Base-by-base conservation (phyloP, 2,797 vertebrate species). In the Periparus ater region DNA sequence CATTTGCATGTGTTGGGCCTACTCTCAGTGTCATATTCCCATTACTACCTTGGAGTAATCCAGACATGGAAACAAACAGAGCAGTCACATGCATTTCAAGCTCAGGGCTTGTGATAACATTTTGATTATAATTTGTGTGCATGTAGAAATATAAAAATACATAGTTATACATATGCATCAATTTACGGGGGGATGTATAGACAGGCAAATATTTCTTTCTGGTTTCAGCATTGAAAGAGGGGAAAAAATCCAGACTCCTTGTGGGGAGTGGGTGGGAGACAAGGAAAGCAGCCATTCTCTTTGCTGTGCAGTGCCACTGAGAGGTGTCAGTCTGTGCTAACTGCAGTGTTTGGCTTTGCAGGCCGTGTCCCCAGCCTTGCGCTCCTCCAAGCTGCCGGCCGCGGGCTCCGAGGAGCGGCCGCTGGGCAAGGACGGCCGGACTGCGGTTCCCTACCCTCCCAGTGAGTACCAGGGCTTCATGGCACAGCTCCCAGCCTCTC, bases 401-500 rank as follows among this genome's bases (percentile, higher is more conserved):
- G 98, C 97, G 34, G 98, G 98, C 65, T 97, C 97, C 26, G 99
- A 99, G 96, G 99, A 99, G 63, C 99, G 99, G 61, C 98, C 98
- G 55, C 92, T 98, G 42, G 98, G 98, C 87, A 99, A 99, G 97
- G 99, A 99, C 58, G 98, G 98, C 42, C 98, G 99, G 97, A 98
- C 98, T 38, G 98, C 98, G 53, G 99, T 99, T 45, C 98, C 99
- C 27, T 99, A 99, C 94, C 99, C 99, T 79, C 99, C 99, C 95
- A 99, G 99, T 99, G 98, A 98, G 99, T 96, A 77, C 16, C 38
- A 1, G 21, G 7, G 8, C 18, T 17, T 1, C 17, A 0, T 5
- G 40, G 38, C 67, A n/a, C 38, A 6, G 67, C 67, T 8, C 48
- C 1, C 7, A 11, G 13, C 42, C 42, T 42, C 15, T 7, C 42